Evolutionary conservation across 2,113 vertebrate genomes (phyloP).

Genomic region (Sander lucioperca): DNA sequence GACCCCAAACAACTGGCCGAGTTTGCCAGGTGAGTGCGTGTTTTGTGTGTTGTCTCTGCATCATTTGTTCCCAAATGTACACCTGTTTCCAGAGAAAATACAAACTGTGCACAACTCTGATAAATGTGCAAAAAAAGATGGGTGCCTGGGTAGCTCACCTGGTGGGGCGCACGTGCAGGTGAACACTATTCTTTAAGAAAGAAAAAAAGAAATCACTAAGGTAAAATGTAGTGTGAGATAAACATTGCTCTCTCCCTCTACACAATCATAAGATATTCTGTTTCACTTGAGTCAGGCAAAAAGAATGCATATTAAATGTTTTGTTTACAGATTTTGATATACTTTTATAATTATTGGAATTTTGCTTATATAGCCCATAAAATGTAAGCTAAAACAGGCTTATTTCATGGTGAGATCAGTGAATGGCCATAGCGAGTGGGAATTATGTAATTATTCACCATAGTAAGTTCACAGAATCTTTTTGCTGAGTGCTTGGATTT

Average conservation of each 20-base stretch:
- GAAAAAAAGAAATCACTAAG: not conserved
- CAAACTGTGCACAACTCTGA: not conserved
- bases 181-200: no score
- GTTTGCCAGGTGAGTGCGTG: conserved; percentile 96
- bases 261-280: not conserved
- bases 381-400: not conserved
- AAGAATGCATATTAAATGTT: no score
- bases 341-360: not conserved
- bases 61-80: not conserved
- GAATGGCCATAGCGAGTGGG: not conserved
- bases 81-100: not conserved
- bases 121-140: not conserved
- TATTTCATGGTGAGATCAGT: not conserved
- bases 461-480: not conserved
- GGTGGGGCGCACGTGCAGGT: no score
- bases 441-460: not conserved
- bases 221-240: not conserved
- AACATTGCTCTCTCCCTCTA: not conserved
- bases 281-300: not conserved
- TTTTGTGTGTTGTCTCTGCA: conserved; percentile 51
- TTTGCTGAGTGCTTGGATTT: no score
- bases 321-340: no score
- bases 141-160: no score
- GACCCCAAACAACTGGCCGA: conserved; percentile 99
- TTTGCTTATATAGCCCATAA: not conserved